phyloP scores from a whole-genome alignment of 2,797 vertebrate genomes.

The Syngnathus acus region DNA sequence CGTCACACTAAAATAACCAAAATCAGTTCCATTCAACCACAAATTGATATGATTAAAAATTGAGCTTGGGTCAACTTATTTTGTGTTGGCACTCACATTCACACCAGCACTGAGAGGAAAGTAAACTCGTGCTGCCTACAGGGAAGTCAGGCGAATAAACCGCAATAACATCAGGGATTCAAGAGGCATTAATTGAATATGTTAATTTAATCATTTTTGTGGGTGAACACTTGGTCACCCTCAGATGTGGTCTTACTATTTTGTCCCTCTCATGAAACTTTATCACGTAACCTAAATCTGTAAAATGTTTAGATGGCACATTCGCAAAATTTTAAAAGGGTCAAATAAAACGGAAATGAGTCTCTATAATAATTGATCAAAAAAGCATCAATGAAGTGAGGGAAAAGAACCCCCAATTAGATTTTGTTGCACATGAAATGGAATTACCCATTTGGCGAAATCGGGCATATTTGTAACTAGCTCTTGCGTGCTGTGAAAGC shows the following conservation, averaged over 20 bases:
- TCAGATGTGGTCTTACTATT: neutral
- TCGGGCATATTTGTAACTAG: constrained; percentile 41
- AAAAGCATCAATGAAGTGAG: neutral
- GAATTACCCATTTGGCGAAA: constrained; percentile 36
- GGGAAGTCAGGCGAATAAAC: neutral
- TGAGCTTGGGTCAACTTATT: too few relatives aligned
- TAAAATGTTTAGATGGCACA: neutral
- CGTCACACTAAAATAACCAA: neutral
- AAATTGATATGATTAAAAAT: too few relatives aligned
- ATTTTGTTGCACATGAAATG: constrained; percentile 51
- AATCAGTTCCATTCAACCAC: too few relatives aligned
- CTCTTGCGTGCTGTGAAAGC: neutral
- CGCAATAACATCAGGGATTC: neutral
- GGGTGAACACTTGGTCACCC: neutral
- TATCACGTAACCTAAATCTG: neutral
- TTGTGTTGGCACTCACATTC: too few relatives aligned
- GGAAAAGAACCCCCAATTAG: constrained; percentile 41
- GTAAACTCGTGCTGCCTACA: neutral
- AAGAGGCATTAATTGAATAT: neutral
- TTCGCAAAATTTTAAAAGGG: neutral
- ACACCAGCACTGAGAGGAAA: too few relatives aligned
- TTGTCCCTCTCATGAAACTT: neutral
- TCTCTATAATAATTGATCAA: constrained; percentile 25
- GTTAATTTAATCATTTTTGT: neutral
- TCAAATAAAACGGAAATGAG: constrained; percentile 26